A percentile compares a stretch with the other conserved stretches of the same genome.
Evolutionary conservation across 2,797 vertebrate species (phyloP).

Genomic region (Pseudotriccus pelzelni): DNA sequence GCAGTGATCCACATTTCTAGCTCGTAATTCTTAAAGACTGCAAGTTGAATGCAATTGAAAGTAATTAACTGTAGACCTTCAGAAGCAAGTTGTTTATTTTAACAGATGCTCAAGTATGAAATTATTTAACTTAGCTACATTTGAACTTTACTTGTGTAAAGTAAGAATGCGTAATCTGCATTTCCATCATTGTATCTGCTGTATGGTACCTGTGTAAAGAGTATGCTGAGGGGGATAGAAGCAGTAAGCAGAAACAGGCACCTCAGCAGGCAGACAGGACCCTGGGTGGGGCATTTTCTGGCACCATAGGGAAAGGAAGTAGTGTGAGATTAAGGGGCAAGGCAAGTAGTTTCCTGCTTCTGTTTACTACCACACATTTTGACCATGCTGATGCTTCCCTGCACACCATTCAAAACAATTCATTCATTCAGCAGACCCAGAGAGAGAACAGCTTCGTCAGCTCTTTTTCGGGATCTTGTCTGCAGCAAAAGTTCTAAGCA

Average conservation of each 20-base stretch:
- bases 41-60: not conserved
- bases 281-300: not conserved
- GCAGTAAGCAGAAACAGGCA: not conserved
- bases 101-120: not conserved
- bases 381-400: not conserved
- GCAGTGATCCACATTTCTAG: not conserved
- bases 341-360: not conserved
- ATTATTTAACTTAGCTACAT: not conserved
- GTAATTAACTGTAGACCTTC: not conserved
- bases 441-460: not conserved
- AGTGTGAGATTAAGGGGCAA: not conserved
- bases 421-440: not conserved
- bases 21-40: not conserved
- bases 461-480: not conserved
- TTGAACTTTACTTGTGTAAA: not conserved
- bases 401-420: accelerated
- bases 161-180: accelerated
- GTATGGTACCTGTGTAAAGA: not conserved
- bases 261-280: not conserved
- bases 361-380: not conserved
- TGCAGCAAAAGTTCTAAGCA: not conserved
- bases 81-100: not conserved
- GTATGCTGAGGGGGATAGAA: accelerated
- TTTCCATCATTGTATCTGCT: not conserved
- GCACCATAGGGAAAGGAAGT: not conserved